Percentiles rank a stretch among this genome's conserved stretches.
Evolutionary conservation across 1,140 invertebrate genomes (phyloP).

Genomic region (Mya arenaria): DNA sequence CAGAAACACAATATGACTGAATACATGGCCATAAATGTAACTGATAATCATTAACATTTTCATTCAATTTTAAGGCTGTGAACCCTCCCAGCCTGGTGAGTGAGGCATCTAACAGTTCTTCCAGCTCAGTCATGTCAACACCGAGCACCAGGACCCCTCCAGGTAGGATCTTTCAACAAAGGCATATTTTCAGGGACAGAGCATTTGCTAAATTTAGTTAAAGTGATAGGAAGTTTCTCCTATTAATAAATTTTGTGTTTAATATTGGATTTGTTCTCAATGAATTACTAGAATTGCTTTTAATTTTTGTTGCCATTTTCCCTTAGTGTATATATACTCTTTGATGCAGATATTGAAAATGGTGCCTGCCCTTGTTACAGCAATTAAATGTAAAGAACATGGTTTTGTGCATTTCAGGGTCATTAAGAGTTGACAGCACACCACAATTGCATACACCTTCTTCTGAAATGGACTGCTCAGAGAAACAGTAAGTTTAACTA

Average conservation of each 20-base stretch:
- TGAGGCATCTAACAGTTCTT: no score
- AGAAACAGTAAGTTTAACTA: constrained; percentile 81
- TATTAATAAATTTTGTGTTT: background rate
- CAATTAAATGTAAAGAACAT: background rate
- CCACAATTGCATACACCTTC: constrained; percentile 61
- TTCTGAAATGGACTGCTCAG: constrained; percentile 79
- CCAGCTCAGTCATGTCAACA: no score
- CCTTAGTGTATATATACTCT: background rate
- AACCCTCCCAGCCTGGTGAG: no score
- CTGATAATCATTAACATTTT: no score
- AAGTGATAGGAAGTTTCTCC: background rate
- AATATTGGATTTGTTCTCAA: background rate
- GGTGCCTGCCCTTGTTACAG: background rate
- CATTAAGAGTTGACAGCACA: constrained; percentile 61
- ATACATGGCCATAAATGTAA: no score
- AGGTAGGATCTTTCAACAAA: no score
- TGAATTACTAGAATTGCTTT: background rate
- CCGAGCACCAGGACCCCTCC: no score
- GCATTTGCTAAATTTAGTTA: no score
- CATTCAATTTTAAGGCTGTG: no score
- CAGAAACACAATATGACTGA: no score
- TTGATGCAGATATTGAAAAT: background rate
- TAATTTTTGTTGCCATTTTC: background rate
- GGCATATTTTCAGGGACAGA: no score
- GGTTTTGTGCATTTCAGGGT: constrained; percentile 16